These are phyloP conservation scores for Sigmodon hispidus DNA, from an alignment of 2,113 vertebrate genomes.

Conservation along the genomic window DNA sequence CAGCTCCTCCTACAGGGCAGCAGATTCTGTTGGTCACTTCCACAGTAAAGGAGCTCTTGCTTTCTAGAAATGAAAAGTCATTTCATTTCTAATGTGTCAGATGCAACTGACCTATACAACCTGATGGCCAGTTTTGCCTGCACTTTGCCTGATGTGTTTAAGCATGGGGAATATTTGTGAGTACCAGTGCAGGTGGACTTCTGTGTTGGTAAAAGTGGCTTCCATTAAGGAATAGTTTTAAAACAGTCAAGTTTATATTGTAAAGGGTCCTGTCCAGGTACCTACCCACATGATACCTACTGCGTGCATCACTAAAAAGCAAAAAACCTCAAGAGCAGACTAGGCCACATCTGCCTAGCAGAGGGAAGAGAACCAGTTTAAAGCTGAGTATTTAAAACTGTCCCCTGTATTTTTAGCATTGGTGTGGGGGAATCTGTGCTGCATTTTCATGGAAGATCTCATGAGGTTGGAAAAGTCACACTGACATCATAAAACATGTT, in stretches of 20 bases:
- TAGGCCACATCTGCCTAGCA: not conserved
- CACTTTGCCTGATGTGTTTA: accelerated
- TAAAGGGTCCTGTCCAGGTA: not conserved
- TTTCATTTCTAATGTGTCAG: not conserved
- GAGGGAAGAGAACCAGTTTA: not conserved
- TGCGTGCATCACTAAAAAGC: not conserved
- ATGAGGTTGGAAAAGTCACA: not conserved
- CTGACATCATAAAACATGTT: not conserved
- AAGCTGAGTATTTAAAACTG: not conserved
- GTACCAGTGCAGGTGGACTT: not conserved
- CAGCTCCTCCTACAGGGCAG: not conserved
- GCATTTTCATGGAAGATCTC: not conserved
- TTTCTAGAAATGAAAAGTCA: not conserved
- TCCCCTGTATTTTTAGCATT: not conserved
- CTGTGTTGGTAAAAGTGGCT: not conserved
- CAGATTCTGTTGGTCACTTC: not conserved
- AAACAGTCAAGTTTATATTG: not conserved
- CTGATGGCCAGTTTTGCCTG: not conserved
- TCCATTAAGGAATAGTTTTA: not conserved
- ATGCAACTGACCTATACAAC: accelerated
- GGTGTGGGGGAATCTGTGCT: not conserved
- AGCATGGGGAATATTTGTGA: not conserved
- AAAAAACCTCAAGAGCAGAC: not conserved
- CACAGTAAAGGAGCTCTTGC: not conserved
- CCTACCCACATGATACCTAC: not conserved